These are phyloP conservation scores for Bradypodion ventrale DNA, from an alignment of 2,797 vertebrate species.

Conservation along the genomic window DNA sequence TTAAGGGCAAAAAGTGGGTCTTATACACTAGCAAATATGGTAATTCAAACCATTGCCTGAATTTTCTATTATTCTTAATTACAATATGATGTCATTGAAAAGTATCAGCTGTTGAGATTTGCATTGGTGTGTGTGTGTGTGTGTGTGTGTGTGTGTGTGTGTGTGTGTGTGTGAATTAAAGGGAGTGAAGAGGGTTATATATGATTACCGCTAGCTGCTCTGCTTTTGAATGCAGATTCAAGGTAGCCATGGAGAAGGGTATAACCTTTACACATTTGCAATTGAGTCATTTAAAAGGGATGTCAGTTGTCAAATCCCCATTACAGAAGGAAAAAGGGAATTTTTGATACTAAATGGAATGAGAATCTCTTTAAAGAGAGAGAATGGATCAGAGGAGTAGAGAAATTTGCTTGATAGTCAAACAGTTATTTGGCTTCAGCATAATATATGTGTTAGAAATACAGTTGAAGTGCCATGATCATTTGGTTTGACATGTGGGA, in stretches of 20 bases:
- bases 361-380: neutral
- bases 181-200: neutral
- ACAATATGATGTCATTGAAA: neutral
- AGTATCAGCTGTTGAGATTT: neutral
- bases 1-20: too few species aligned
- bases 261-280: neutral
- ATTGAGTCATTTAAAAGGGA: neutral
- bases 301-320: neutral
- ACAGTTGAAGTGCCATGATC: neutral
- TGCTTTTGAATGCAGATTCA: neutral
- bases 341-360: neutral
- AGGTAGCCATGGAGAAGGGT: neutral
- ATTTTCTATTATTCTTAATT: slow-evolving; percentile 9
- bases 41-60: slow-evolving; percentile 14
- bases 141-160: too few species aligned
- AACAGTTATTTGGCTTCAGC: neutral
- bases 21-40: too few species aligned
- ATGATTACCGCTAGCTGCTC: neutral
- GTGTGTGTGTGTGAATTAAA: neutral
- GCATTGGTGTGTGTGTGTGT: slow-evolving; percentile 1
- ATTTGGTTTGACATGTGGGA: neutral
- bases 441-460: neutral
- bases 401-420: neutral
- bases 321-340: neutral
- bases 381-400: too few species aligned